Evolutionary conservation across 1,140 invertebrate species (phyloP), one percentile per base, ranked within the genome.

Genomic region (Chrysomallon squamiferum): DNA sequence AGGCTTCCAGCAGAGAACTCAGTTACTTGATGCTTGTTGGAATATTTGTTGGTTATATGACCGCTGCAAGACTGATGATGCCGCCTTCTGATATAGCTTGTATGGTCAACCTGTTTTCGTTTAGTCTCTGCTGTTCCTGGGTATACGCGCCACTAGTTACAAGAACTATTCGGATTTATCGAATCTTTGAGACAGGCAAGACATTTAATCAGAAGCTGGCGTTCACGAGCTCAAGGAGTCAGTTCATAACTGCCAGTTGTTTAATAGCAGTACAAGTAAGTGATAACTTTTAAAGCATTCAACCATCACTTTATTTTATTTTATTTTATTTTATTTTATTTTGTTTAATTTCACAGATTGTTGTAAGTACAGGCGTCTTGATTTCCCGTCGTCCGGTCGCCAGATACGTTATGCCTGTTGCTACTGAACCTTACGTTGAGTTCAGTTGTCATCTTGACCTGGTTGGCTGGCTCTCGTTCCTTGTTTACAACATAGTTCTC

Each of bases 141-240:
- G 93, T 96, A 13, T 97, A 97, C 84, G 93, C 93, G 0, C 93
- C 95, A 3, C 86, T 97, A 0, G 85, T 97, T 22, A 96, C 94
- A 2, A 96, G 96, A 85, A 96, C 95, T 3, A 96, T 95, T 86
- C 88, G 76, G 18, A 97, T 97, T 68, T 90, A 93, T 3, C 87
- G 95, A 20, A 97, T 97, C 73, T 97, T 97, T 85, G 92, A 93
- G 71, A 92, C 93, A 3, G 92, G 94, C 62, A 63, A 62, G 13
- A 71, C 66, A 27, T 66, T 62, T 7, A 66, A 61, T 9, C 59
- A 63, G 38, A 38, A 62, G 38, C 78, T 74, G 1, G 35, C 33
- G 1, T 65, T 75, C 27, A 67, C 75, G 32, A 71, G 67, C n/a
- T 60, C 72, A 0, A 29, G 35, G 15, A 65, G 66, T 25, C 79